Conservation (phyloP, 2,888 invertebrate genomes). For the Agrochola lota region DNA sequence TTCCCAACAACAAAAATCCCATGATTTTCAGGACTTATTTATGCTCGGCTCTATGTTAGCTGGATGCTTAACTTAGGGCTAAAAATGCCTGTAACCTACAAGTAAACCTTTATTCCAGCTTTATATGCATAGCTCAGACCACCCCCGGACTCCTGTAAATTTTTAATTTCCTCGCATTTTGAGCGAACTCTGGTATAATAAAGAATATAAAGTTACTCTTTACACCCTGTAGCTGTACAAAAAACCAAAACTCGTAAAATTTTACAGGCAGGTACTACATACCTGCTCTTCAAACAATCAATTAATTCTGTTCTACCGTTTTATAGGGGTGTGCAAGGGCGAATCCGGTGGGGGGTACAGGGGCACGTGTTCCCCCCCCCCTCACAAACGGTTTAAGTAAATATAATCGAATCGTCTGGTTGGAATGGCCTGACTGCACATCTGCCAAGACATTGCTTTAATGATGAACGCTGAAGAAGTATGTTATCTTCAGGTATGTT, state of each 20-base stretch:
- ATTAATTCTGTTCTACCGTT: constrained; percentile 4
- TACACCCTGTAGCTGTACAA: neutral
- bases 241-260: constrained; percentile 17
- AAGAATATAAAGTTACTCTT: constrained; percentile 16
- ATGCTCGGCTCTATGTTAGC: neutral
- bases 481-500: too few relatives aligned
- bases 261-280: neutral
- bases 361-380: too few relatives aligned
- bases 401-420: too few relatives aligned
- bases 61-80: neutral
- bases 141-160: neutral
- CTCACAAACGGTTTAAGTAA: too few relatives aligned
- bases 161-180: constrained; percentile 23
- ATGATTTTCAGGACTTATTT: neutral
- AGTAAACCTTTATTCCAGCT: neutral
- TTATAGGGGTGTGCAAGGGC: neutral
- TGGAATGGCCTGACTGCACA: too few relatives aligned
- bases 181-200: neutral
- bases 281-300: neutral
- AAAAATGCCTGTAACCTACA: neutral
- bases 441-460: too few relatives aligned
- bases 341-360: too few relatives aligned
- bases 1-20: neutral
- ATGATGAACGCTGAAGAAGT: too few relatives aligned
- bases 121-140: neutral